phyloP scores from a whole-genome alignment of 2,888 invertebrate species.

The Pyrrhosoma nymphula region DNA sequence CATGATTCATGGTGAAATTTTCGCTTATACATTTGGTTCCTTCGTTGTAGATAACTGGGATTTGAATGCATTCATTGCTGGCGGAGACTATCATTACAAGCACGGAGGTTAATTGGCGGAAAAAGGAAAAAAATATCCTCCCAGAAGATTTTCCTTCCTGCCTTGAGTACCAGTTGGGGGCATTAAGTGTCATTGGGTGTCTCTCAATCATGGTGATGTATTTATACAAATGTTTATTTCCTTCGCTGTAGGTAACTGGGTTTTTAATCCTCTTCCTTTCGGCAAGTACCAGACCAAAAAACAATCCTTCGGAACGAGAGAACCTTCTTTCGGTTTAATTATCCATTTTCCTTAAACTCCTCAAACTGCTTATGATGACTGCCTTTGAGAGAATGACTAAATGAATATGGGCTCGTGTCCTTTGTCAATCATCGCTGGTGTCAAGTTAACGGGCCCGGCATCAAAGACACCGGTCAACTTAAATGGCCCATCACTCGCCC shows the following conservation, averaged over 20 bases:
- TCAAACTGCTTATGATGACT: not conserved
- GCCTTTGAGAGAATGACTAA: not conserved
- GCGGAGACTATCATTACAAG: too few species aligned
- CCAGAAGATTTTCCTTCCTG: too few species aligned
- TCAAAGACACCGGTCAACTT: not conserved
- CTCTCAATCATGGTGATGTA: not conserved
- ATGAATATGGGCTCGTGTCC: not conserved
- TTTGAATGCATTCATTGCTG: too few species aligned
- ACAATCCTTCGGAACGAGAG: not conserved
- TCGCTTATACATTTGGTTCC: too few species aligned
- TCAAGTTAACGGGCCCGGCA: not conserved
- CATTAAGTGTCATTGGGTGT: too few species aligned
- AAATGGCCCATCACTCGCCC: not conserved
- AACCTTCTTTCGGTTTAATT: not conserved
- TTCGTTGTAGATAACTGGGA: too few species aligned
- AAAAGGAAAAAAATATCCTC: not conserved
- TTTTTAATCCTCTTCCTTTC: not conserved
- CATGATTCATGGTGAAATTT: too few species aligned
- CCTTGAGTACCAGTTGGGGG: too few species aligned
- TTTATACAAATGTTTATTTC: not conserved
- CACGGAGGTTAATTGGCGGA: not conserved
- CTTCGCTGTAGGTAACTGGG: not conserved
- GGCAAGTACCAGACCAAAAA: not conserved
- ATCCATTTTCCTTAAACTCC: not conserved
- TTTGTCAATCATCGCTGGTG: not conserved